These are phyloP conservation scores for Cyphomyrus discorhynchus DNA, from an alignment of 2,113 vertebrate genomes.

Conservation along the genomic window DNA sequence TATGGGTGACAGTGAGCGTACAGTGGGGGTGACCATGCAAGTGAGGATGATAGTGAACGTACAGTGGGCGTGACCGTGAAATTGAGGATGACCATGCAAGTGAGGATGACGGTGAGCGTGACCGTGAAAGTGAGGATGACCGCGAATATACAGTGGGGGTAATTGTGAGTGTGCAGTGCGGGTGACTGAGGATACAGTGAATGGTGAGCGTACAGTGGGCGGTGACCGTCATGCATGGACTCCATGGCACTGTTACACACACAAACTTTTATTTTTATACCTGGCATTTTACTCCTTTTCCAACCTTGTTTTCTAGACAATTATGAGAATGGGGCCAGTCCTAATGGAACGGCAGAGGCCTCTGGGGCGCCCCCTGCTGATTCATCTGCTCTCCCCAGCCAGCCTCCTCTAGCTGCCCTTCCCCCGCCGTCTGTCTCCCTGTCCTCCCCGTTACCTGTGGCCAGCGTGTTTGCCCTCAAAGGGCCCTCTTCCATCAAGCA, in stretches of 20 bases:
- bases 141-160: background rate
- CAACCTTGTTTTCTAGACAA: constrained; percentile 30
- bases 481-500: constrained; percentile 65
- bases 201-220: too few species aligned
- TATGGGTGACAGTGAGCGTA: background rate
- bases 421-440: background rate
- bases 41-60: background rate
- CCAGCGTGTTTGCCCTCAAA: constrained; percentile 24
- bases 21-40: background rate
- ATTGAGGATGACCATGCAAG: background rate
- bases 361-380: background rate
- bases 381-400: background rate
- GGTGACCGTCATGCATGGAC: background rate
- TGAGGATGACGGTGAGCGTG: background rate
- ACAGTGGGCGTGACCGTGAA: background rate
- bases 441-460: constrained; percentile 15
- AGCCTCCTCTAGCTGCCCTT: background rate
- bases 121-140: too few species aligned
- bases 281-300: background rate
- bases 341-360: constrained; percentile 37
- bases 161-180: too few species aligned
- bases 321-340: constrained; percentile 24
- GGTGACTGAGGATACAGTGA: background rate
- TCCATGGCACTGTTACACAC: background rate
- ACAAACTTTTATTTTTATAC: background rate